These are phyloP conservation scores for Chrosomus eos DNA, from an alignment of 2,797 vertebrate genomes.

Conservation along the genomic window DNA sequence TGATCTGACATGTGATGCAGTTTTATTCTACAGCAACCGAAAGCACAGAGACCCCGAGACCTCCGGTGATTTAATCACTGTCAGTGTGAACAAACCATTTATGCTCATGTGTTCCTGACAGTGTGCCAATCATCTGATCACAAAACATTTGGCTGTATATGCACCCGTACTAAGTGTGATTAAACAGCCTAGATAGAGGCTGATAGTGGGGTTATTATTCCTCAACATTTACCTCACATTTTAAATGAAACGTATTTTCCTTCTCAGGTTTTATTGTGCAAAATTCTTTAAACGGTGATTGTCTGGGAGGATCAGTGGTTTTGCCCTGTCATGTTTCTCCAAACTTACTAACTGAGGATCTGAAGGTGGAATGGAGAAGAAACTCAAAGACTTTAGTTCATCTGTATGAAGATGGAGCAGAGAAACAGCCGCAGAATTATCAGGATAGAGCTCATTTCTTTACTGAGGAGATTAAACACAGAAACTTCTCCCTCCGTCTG, in stretches of 20 bases:
- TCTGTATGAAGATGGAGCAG: not conserved
- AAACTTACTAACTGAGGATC: not conserved
- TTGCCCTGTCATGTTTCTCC: not conserved
- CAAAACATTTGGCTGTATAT: no score
- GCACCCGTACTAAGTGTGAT: not conserved
- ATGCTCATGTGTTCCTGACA: not conserved
- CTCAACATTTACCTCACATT: not conserved
- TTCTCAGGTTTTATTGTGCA: not conserved
- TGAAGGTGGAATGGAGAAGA: not conserved
- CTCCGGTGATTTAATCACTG: no score
- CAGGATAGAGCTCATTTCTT: no score
- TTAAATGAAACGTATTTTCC: not conserved
- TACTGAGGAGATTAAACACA: not conserved
- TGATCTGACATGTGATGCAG: no score
- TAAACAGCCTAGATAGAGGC: no score
- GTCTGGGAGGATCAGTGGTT: not conserved
- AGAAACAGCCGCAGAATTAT: no score
- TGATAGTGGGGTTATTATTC: no score
- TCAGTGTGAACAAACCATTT: not conserved
- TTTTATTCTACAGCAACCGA: no score
- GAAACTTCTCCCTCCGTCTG: no score
- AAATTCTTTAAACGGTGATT: fast-evolving
- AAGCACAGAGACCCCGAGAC: no score
- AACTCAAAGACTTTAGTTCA: not conserved
- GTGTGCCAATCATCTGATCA: no score